Percentiles rank a stretch among this genome's conserved stretches.
phyloP scores from a whole-genome alignment of 2,888 invertebrate species.

The Lagria hirta region DNA sequence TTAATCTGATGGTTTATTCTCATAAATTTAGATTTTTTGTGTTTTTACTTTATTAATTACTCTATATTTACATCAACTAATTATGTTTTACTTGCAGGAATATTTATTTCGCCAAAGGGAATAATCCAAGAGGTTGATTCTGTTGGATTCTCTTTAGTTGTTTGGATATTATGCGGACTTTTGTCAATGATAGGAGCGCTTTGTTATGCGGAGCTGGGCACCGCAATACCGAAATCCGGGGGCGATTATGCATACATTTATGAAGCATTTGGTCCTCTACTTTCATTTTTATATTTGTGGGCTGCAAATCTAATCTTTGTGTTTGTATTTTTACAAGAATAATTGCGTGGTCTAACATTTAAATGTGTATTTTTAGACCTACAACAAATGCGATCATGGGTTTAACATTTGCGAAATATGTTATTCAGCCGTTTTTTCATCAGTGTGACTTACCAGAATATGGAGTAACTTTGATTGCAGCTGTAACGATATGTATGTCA shows the following conservation, averaged over 20 bases:
- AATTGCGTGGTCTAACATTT: constrained; percentile 1
- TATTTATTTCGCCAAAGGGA: constrained; percentile 95
- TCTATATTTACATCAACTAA: no score
- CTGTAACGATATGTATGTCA: constrained; percentile 76
- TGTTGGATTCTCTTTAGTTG: constrained; percentile 80
- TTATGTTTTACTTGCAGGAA: constrained; percentile 64
- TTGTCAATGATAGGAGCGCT: constrained; percentile 92
- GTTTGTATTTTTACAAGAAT: constrained; percentile 60
- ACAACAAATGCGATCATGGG: constrained; percentile 97
- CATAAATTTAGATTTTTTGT: no score
- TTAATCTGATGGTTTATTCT: no score
- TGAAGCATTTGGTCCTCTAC: constrained; percentile 87
- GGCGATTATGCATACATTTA: constrained; percentile 97
- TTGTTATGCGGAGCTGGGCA: constrained; percentile 94
- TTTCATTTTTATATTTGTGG: constrained; percentile 95
- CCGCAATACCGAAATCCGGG: constrained; percentile 87
- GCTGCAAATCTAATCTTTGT: constrained; percentile 96
- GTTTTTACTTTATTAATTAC: no score
- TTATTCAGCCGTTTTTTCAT: constrained; percentile 84
- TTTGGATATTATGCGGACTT: constrained; percentile 87
- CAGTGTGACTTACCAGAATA: constrained; percentile 71
- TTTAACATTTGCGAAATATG: constrained; percentile 90
- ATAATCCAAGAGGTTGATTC: constrained; percentile 88
- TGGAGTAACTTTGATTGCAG: constrained; percentile 75
- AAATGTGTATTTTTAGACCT: constrained; percentile 66